Percentiles rank a stretch among this genome's conserved stretches.
Evolutionary conservation across 1,140 invertebrate genomes (phyloP).

Genomic region (Theocolax elegans): DNA sequence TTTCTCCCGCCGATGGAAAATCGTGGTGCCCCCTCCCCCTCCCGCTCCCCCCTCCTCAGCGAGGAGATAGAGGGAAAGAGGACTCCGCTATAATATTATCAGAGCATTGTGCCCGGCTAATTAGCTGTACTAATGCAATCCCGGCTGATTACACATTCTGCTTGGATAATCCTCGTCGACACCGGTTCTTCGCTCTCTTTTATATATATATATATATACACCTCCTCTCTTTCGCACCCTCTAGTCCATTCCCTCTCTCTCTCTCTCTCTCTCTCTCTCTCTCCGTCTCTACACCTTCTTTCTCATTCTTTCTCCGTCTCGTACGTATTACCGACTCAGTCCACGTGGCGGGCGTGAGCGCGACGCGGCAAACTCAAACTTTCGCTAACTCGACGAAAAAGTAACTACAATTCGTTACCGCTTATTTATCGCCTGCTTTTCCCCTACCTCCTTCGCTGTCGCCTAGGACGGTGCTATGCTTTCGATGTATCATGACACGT

Average conservation of each 20-base stretch:
- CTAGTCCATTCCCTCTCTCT: neutral
- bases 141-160: conserved; percentile 62
- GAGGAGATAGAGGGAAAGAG: neutral
- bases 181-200: neutral
- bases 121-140: conserved; percentile 63
- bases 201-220: too few species aligned
- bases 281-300: conserved; percentile 39
- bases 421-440: conserved; percentile 42
- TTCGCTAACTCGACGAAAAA: conserved; percentile 48
- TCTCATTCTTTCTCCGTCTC: conserved; percentile 17
- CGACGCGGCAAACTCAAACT: conserved; percentile 35
- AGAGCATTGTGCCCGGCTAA: conserved; percentile 59
- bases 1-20: neutral
- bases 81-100: conserved; percentile 58
- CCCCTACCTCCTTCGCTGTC: neutral
- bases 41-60: neutral
- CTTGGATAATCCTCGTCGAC: conserved; percentile 44
- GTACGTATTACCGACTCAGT: conserved; percentile 49
- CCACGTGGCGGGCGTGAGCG: conserved; percentile 44
- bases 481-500: conserved; percentile 11
- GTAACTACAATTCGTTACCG: conserved; percentile 50
- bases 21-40: neutral
- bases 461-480: neutral
- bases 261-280: neutral
- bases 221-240: conserved; percentile 27